Percentiles rank a stretch among this genome's conserved stretches.
Conservation (phyloP, 2,113 vertebrate species). For the Elgaria multicarinata region DNA sequence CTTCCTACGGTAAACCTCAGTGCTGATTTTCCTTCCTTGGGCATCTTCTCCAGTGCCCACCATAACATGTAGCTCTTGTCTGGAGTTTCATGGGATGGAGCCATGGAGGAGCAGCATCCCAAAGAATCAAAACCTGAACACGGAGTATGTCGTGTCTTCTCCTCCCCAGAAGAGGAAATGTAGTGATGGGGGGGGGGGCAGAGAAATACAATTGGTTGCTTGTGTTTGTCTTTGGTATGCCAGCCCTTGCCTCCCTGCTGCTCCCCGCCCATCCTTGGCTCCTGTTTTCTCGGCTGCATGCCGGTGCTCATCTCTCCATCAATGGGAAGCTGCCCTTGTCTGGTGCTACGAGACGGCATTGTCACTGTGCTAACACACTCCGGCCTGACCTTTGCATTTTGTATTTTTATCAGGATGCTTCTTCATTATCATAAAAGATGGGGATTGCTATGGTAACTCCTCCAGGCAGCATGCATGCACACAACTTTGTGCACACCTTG, state of each 20-base stretch:
- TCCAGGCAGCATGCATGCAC: neutral
- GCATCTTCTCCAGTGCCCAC: neutral
- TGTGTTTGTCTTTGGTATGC: neutral
- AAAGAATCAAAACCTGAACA: neutral
- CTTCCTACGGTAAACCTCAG: no score
- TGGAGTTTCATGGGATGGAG: neutral
- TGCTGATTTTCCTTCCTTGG: no score
- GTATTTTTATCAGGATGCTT: conserved; percentile 12
- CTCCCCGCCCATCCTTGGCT: neutral
- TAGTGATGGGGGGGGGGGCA: neutral
- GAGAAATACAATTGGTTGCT: neutral
- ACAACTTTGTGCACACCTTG: neutral
- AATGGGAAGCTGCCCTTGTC: neutral
- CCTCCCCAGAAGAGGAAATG: neutral
- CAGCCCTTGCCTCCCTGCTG: neutral
- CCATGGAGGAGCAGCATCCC: neutral
- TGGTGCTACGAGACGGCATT: neutral
- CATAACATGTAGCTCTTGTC: neutral
- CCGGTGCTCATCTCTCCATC: conserved; percentile 14
- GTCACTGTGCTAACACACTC: neutral
- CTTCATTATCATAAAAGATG: conserved; percentile 23
- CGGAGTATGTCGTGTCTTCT: neutral
- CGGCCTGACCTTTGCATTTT: conserved; percentile 13
- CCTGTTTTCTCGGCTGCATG: neutral
- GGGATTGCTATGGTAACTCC: conserved; percentile 35